Evolutionary conservation across 2,888 invertebrate genomes (phyloP).

Genomic region (Busseola fusca): DNA sequence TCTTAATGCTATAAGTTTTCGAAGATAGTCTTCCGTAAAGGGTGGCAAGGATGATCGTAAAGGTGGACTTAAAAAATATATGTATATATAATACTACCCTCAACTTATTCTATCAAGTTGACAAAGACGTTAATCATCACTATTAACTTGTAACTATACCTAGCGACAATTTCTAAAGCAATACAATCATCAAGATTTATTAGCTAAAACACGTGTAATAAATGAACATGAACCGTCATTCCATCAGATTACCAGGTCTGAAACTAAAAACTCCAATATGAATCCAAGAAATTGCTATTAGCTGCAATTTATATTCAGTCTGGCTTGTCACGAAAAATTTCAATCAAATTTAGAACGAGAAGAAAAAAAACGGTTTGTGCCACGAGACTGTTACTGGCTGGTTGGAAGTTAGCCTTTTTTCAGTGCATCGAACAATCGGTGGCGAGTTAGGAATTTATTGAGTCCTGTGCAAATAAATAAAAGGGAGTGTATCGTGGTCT

Average conservation of each 20-base stretch:
- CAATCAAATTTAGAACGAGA: conserved; percentile 70
- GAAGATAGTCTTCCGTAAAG: background rate
- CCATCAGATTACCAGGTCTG: conserved; percentile 34
- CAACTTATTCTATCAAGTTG: background rate
- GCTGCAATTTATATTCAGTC: conserved; percentile 61
- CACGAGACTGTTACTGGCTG: conserved; percentile 56
- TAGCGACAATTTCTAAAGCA: background rate
- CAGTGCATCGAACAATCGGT: conserved; percentile 80
- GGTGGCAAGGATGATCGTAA: background rate
- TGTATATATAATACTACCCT: background rate
- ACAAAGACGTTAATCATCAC: conserved; percentile 1
- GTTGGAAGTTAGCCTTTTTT: conserved; percentile 75
- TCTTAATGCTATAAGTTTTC: background rate
- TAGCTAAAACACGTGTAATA: conserved; percentile 33
- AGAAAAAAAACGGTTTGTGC: conserved; percentile 61
- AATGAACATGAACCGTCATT: conserved; percentile 51
- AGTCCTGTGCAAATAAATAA: conserved; percentile 84
- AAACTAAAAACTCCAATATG: conserved; percentile 52
- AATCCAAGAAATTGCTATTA: conserved; percentile 56
- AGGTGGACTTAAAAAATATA: too few relatives aligned
- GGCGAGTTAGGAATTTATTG: conserved; percentile 85
- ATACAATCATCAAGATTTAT: conserved; percentile 41
- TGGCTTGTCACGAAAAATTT: conserved; percentile 66
- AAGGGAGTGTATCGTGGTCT: conserved; percentile 64
- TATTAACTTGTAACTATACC: background rate